phyloP scores from a whole-genome alignment of 2,113 vertebrate species.

The Eurystomus gularis region DNA sequence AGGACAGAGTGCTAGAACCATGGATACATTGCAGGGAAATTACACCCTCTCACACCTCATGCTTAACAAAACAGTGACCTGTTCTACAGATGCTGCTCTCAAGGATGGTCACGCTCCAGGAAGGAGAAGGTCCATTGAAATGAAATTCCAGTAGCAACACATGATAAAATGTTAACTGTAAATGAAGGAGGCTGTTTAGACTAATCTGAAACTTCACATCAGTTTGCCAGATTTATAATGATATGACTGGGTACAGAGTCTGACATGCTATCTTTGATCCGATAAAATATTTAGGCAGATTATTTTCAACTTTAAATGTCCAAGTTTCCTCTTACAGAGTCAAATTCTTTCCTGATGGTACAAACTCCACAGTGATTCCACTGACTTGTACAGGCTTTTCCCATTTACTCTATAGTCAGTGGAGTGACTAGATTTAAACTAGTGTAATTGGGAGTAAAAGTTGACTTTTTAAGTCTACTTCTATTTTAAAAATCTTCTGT shows the following conservation, averaged over 20 bases:
- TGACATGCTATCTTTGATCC: background rate
- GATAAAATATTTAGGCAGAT: background rate
- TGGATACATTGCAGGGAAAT: background rate
- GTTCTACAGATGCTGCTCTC: background rate
- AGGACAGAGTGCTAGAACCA: background rate
- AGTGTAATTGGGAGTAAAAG: slow-evolving; percentile 32
- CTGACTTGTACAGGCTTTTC: background rate
- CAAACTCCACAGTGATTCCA: background rate
- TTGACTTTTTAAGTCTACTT: slow-evolving; percentile 20
- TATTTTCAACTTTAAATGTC: background rate
- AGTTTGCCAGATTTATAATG: background rate
- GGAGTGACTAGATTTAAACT: slow-evolving; percentile 13
- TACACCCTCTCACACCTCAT: background rate
- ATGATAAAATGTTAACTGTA: background rate
- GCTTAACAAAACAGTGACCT: background rate
- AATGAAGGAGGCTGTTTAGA: background rate
- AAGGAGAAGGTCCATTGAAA: background rate
- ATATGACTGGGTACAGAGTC: background rate
- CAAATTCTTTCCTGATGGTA: background rate
- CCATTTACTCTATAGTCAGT: background rate
- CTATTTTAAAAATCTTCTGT: slow-evolving; percentile 59
- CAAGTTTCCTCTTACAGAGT: background rate
- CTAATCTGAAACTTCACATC: background rate
- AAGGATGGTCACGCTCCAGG: background rate
- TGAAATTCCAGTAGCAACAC: background rate